Evolutionary conservation across 2,113 vertebrate genomes (phyloP), one percentile per base, ranked within the genome.

Genomic region (Eonycteris spelaea): DNA sequence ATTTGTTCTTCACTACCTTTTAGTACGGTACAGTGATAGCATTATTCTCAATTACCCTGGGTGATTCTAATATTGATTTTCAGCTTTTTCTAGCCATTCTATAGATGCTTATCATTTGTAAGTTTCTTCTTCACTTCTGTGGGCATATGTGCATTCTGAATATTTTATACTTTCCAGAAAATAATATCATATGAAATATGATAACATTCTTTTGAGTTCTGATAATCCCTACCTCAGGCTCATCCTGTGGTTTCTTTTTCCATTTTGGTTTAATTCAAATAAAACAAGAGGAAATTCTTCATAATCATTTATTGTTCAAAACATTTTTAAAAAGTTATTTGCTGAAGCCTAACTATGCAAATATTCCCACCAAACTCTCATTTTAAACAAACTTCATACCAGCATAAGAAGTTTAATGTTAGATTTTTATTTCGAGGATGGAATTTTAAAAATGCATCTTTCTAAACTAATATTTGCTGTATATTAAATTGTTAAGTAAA

Each of bases 31-130:
- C 61, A 68, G 16, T 73, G 67, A 95, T 92, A 93, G 57, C 75
- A 95, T 95, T 96, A 96, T 95, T 96, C 85, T 95, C 35, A 74
- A 67, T 89, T 0, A 0, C 63, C 61, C 35, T 59, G 53, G 45
- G 55, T 95, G 85, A 97, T 83, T 96, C 48, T 48, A 95, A 75
- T 73, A 95, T 86, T 97, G 90, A 96, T 94, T 95, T 97, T 96
- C 90, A 96, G 40, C 48, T 77, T 85, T 84, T 92, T 61, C 93
- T 85, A 95, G 35, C 28, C 45, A 67, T 85, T 92, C 90, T 94
- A 96, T 68, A 94, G 57, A 95, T 43, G 26, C 3, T 51, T 77
- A 88, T 84, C 48, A 93, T 94, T 93, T 97, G 70, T 75, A 97
- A 95, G 45, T 33, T 75, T 95, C 77, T 80, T 51, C 16, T 86